A percentile compares a stretch with the other conserved stretches of the same genome.
Conservation (phyloP, 2,113 vertebrate species). For the Notiomystis cincta region DNA sequence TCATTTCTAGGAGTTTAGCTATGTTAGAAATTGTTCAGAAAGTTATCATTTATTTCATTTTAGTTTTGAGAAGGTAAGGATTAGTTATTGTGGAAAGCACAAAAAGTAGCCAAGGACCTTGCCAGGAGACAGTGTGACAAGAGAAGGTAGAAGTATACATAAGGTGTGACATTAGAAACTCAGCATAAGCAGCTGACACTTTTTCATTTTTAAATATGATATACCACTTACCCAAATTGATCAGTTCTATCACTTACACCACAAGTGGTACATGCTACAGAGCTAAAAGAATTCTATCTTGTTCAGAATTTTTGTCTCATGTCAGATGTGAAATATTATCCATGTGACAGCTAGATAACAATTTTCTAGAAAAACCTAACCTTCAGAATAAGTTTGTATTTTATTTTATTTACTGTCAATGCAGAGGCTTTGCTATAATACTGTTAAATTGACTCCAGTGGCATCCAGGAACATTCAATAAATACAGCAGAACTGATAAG, state of each 20-base stretch:
- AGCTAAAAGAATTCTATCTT: neutral
- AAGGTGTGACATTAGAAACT: neutral
- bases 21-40: neutral
- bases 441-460: neutral
- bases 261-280: neutral
- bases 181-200: neutral
- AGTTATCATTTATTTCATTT: neutral
- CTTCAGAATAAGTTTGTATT: neutral
- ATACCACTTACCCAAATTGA: neutral
- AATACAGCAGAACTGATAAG: neutral
- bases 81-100: neutral
- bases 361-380: neutral
- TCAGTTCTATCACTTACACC: neutral
- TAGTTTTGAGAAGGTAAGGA: neutral
- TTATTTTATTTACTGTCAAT: neutral
- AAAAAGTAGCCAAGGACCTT: neutral
- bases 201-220: neutral
- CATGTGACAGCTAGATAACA: accelerated
- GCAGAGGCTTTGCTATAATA: neutral
- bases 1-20: neutral
- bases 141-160: neutral
- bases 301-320: neutral
- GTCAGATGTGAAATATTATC: neutral
- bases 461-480: neutral
- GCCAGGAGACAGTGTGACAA: neutral